phyloP scores from a whole-genome alignment of 2,888 invertebrate species.

The Stramonita haemastoma region DNA sequence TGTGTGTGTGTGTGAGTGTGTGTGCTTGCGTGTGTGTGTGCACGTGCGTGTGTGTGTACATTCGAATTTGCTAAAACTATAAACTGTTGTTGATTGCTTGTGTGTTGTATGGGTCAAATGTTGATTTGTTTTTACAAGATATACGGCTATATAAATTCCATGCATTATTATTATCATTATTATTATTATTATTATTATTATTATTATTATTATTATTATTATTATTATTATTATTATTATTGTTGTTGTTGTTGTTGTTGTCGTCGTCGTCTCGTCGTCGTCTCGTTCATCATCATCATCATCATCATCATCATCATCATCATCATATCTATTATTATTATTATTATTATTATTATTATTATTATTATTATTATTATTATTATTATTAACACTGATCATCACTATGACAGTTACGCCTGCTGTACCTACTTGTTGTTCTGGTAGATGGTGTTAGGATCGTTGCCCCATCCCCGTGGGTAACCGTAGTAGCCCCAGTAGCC shows the following conservation, averaged over 20 bases:
- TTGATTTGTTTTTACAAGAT: too few species aligned
- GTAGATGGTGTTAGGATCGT: background rate
- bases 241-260: too few species aligned
- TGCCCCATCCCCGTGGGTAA: conserved; percentile 87
- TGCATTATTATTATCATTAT: too few species aligned
- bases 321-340: background rate
- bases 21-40: too few species aligned
- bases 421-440: conserved; percentile 32
- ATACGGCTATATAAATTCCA: too few species aligned
- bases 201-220: background rate
- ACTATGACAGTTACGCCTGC: background rate
- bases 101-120: too few species aligned
- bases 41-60: too few species aligned
- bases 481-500: conserved; percentile 91
- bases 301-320: background rate
- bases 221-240: background rate
- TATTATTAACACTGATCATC: background rate
- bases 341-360: background rate
- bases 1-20: too few species aligned
- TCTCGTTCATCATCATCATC: background rate
- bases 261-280: too few species aligned
- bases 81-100: too few species aligned
- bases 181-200: too few species aligned
- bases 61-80: too few species aligned
- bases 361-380: background rate